These are phyloP conservation scores for Hydraecia micacea DNA, from an alignment of 2,888 invertebrate genomes.

Conservation along the genomic window DNA sequence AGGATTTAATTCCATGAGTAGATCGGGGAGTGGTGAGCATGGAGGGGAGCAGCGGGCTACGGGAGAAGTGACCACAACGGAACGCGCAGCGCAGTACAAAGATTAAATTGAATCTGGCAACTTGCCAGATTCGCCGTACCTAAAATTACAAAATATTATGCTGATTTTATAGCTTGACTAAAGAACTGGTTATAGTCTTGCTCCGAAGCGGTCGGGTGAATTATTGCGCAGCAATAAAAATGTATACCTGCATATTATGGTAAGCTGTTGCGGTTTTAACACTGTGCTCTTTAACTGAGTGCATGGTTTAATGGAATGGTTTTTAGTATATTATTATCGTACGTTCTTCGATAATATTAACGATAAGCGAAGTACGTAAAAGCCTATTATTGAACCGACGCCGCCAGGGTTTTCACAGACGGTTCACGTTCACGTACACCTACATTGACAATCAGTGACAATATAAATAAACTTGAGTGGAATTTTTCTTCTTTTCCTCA, in stretches of 20 bases:
- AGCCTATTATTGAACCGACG: constrained; percentile 2
- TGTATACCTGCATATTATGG: constrained; percentile 30
- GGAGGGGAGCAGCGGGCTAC: constrained; percentile 69
- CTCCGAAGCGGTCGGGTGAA: constrained; percentile 44
- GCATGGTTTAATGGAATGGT: constrained; percentile 3
- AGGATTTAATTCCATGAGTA: constrained; percentile 77
- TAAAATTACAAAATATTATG: constrained; percentile 86
- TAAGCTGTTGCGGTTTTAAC: constrained; percentile 5
- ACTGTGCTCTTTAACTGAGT: constrained; percentile 7
- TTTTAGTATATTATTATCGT: not conserved
- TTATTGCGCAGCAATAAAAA: constrained; percentile 46
- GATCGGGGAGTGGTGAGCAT: constrained; percentile 73
- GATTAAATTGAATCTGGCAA: constrained; percentile 85
- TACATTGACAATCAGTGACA: not conserved
- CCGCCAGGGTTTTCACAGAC: not conserved
- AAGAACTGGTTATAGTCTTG: constrained; percentile 58
- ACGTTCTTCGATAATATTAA: not conserved
- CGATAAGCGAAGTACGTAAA: not conserved
- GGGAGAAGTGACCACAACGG: constrained; percentile 84
- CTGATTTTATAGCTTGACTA: constrained; percentile 78
- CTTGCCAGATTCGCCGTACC: constrained; percentile 78
- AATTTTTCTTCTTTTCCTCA: not conserved
- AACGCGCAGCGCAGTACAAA: constrained; percentile 81
- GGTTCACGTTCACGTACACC: not conserved
- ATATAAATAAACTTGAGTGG: not conserved